Evolutionary conservation across 2,113 vertebrate species (phyloP), one percentile per base, ranked within the genome.

Genomic region (Oryzias javanicus): DNA sequence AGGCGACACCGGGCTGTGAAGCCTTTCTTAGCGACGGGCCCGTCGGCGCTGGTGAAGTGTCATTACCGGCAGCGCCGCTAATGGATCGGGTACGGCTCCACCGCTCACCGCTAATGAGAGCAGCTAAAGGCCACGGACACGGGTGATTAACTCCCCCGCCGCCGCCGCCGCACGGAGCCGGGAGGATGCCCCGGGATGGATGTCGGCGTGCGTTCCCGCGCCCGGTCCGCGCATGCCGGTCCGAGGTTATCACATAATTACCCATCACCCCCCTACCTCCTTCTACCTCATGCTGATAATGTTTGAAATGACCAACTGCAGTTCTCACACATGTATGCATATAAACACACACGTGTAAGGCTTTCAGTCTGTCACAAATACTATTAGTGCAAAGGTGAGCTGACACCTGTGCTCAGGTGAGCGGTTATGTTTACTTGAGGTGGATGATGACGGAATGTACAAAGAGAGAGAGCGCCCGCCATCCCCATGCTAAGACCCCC

Each of bases 71-170:
- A 84, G 79, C 74, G 82, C 89, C 78, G 86, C 91, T 90, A 93
- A 93, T 93, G 91, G 91, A 93, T 91, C 86, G 84, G 90, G 79
- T 88, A 92, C 77, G 89, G 87, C 86, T 84, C 78, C 86, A 90
- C 90, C 90, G 88, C 85, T 91, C 90, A 88, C 89, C 80, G 81
- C 90, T 94, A 94, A 93, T 92, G 92, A 94, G 88, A 92, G 90
- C 87, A 94, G 87, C 87, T 90, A 92, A 94, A 94, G 91, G 88
- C 86, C 88, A 91, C 79, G 89, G 91, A 89, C 91, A 91, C 76
- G 87, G 84, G 89, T 92, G 89, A 93, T 94, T 93, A 90, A 90
- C 87, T 91, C 88, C 86, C 77, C 83, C 78, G 70, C 72, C 67
- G 46, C 69, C 67, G 46, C 69, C 16, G 54, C 71, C 65, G 52